Evolutionary conservation across 2,113 vertebrate species (phyloP).

Genomic region (Probosciger aterrimus): DNA sequence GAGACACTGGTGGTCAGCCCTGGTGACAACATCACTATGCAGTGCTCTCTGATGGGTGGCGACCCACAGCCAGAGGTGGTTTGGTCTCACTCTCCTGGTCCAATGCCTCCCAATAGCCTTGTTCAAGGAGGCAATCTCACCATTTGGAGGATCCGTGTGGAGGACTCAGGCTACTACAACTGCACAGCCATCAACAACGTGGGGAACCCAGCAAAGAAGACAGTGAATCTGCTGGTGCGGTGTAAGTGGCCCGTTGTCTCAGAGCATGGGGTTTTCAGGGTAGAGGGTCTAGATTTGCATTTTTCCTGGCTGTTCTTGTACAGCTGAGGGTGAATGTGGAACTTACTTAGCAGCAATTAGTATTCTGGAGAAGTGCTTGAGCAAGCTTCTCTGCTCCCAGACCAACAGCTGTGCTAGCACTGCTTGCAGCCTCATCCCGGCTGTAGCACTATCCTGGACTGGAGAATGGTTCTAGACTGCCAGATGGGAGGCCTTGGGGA

Average conservation of each 20-base stretch:
- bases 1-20: slow-evolving; percentile 94
- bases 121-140: slow-evolving; percentile 82
- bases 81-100: slow-evolving; percentile 87
- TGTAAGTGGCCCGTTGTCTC: slow-evolving; percentile 62
- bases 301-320: background rate
- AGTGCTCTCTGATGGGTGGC: slow-evolving; percentile 86
- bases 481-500: background rate
- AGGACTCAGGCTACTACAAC: slow-evolving; percentile 92
- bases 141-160: slow-evolving; percentile 80
- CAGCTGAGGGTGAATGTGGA: background rate
- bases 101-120: slow-evolving; percentile 81
- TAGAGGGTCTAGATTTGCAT: background rate
- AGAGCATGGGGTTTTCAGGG: background rate
- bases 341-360: background rate
- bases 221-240: slow-evolving; percentile 89
- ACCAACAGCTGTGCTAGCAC: background rate
- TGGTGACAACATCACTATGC: slow-evolving; percentile 87
- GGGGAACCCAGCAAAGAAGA: slow-evolving; percentile 95
- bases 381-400: background rate
- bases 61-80: slow-evolving; percentile 85
- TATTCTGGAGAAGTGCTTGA: background rate
- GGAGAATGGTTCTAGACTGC: background rate
- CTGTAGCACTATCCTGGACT: background rate
- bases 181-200: slow-evolving; percentile 95
- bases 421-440: background rate